These are phyloP conservation scores for Rachycentron canadum DNA, from an alignment of 2,797 vertebrate species.

Conservation along the genomic window DNA sequence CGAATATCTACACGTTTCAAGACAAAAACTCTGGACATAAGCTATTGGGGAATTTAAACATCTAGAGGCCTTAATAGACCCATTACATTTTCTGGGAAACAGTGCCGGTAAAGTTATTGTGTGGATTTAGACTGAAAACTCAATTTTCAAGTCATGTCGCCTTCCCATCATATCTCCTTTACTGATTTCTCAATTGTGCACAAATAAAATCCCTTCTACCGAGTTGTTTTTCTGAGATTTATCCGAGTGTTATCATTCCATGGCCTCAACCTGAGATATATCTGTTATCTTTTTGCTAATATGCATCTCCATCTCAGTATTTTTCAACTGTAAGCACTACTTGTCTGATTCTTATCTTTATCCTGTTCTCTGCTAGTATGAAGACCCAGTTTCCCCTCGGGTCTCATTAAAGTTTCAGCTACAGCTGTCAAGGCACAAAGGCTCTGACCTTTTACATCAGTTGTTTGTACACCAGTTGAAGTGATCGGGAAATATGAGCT, in stretches of 20 bases:
- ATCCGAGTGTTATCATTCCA: slow-evolving; percentile 17
- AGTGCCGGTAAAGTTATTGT: neutral
- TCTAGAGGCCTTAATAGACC: neutral
- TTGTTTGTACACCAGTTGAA: slow-evolving; percentile 33
- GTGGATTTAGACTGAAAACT: neutral
- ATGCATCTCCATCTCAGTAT: slow-evolving; percentile 20
- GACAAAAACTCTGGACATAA: neutral
- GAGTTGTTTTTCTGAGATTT: slow-evolving; percentile 11
- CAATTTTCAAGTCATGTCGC: neutral
- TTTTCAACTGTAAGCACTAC: slow-evolving; percentile 34
- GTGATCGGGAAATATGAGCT: slow-evolving; percentile 9
- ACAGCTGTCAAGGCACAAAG: slow-evolving; percentile 14
- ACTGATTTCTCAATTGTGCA: neutral
- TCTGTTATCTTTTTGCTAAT: slow-evolving; percentile 39
- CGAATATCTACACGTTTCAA: neutral
- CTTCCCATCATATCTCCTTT: neutral
- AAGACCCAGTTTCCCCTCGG: slow-evolving; percentile 19
- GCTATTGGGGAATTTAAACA: neutral
- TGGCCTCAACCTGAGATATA: slow-evolving; percentile 32
- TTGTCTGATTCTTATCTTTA: slow-evolving; percentile 42
- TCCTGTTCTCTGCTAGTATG: slow-evolving; percentile 26
- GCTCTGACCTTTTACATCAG: slow-evolving; percentile 36
- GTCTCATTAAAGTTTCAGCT: slow-evolving; percentile 45
- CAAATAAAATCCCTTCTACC: slow-evolving; percentile 9
- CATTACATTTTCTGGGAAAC: neutral